Evolutionary conservation across 2,797 vertebrate species (phyloP), one percentile per base, ranked within the genome.

Genomic region (Pygocentrus nattereri): DNA sequence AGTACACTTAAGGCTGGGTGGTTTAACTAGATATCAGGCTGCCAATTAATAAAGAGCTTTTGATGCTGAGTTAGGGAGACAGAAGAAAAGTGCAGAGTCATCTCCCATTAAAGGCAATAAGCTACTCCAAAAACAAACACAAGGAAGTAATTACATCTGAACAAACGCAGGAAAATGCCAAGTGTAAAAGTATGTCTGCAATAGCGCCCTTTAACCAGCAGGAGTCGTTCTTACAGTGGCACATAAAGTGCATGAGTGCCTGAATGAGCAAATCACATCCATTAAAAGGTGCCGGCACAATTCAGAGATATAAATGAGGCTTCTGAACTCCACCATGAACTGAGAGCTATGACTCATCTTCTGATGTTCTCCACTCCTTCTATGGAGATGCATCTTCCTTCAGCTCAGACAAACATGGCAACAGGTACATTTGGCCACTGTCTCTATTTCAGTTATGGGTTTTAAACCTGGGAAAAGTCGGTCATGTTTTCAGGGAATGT

Each of bases 221-320:
- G 88, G 85, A 85, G 88, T 87, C 88, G 88, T 86, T 82, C 85
- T 84, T 85, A 76, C 78, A 78, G 81, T 73, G 81, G 73, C 30
- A 47, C 70, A 87, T 61, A n/a, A 61, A 78, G 61, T 11, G 56
- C 5, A 41, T 71, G 64, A 49, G 56, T 19, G 76, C 74, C 74
- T 82, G 69, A 82, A 78, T 80, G 79, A 82, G 67, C 23, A 82
- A 87, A 81, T 58, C 65, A 77, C 68, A 82, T 72, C 52, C 75
- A 76, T 87, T 77, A 72, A 73, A 83, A 73, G 69, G 70, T 47
- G 38, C 78, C 5, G 47, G 58, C 58, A 59, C 62, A 2, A 65
- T 76, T 74, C 25, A 73, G 31, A 78, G 81, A 75, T 67, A 78
- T 82, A 56, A 82, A 87, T 79, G 68, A 83, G 69, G 76, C 31